Conservation (phyloP, 2,888 invertebrate genomes). For the Entomobrya proxima region DNA sequence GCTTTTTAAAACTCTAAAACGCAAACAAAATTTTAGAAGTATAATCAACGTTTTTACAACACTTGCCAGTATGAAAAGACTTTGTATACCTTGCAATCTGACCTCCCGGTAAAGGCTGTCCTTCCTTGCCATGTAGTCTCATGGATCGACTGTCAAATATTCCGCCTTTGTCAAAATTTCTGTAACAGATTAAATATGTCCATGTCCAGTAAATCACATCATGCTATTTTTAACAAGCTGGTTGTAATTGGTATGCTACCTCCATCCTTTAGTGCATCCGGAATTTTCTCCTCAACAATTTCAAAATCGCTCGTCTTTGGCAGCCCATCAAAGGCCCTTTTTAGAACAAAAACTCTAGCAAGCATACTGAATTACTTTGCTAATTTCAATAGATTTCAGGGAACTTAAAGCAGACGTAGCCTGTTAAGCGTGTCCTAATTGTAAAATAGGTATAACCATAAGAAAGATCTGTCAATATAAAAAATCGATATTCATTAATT, state of each 20-base stretch:
- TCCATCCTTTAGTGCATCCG: slow-evolving; percentile 81
- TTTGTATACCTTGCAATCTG: slow-evolving; percentile 84
- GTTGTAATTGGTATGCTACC: slow-evolving; percentile 79
- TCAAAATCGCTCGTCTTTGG: slow-evolving; percentile 83
- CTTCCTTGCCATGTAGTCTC: slow-evolving; percentile 78
- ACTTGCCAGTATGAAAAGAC: background rate
- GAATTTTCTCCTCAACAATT: slow-evolving; percentile 84
- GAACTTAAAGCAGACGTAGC: too few species aligned
- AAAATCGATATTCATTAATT: too few species aligned
- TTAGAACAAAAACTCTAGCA: slow-evolving; percentile 59
- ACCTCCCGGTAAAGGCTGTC: slow-evolving; percentile 83
- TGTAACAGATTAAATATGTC: too few species aligned
- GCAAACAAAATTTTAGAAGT: background rate
- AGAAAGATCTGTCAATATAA: too few species aligned
- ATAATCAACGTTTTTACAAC: background rate
- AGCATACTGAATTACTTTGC: slow-evolving; percentile 55
- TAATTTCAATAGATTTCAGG: too few species aligned
- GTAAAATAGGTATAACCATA: too few species aligned
- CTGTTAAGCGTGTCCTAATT: too few species aligned
- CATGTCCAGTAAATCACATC: background rate
- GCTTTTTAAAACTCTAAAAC: slow-evolving; percentile 82
- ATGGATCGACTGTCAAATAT: slow-evolving; percentile 87
- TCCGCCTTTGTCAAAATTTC: slow-evolving; percentile 82
- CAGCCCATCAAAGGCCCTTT: slow-evolving; percentile 58
- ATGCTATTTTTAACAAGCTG: background rate